phyloP scores from a whole-genome alignment of 2,797 vertebrate species.

The Darevskia mixta region DNA sequence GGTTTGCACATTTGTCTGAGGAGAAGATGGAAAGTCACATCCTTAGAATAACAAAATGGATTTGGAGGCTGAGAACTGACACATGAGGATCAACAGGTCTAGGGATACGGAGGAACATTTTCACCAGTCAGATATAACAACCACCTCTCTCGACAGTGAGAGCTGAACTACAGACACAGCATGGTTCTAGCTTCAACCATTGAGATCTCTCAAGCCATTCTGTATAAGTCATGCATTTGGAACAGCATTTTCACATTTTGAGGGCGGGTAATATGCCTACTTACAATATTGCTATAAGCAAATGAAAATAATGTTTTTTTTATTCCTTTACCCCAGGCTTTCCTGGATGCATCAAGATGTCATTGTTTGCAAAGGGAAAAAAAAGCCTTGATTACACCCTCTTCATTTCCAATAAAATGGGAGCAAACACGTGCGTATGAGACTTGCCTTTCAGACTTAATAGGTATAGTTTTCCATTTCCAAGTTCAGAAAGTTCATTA shows the following conservation, averaged over 20 bases:
- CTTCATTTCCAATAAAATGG: conserved; percentile 61
- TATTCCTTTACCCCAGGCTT: conserved; percentile 33
- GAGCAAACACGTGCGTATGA: conserved; percentile 61
- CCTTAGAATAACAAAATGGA: not conserved
- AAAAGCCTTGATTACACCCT: not conserved
- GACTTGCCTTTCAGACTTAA: conserved; percentile 52
- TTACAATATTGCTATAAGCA: conserved; percentile 53
- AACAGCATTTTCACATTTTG: not conserved
- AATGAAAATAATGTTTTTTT: conserved; percentile 12
- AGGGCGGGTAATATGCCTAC: conserved; percentile 24
- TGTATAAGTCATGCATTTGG: conserved; percentile 39
- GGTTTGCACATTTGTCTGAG: not conserved
- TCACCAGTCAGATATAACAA: not conserved
- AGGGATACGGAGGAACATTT: not conserved
- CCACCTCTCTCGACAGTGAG: not conserved
- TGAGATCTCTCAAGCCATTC: conserved; percentile 39
- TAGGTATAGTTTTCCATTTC: conserved; percentile 59
- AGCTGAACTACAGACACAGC: conserved; percentile 13
- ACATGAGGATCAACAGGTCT: not conserved
- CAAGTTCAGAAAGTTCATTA: conserved; percentile 66
- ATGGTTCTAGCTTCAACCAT: conserved; percentile 20
- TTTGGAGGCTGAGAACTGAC: not conserved
- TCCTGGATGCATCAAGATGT: conserved; percentile 44
- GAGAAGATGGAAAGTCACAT: not conserved
- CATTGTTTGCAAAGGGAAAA: conserved; percentile 15